Conservation (phyloP, 2,797 vertebrate species). For the Lophura swinhoii region DNA sequence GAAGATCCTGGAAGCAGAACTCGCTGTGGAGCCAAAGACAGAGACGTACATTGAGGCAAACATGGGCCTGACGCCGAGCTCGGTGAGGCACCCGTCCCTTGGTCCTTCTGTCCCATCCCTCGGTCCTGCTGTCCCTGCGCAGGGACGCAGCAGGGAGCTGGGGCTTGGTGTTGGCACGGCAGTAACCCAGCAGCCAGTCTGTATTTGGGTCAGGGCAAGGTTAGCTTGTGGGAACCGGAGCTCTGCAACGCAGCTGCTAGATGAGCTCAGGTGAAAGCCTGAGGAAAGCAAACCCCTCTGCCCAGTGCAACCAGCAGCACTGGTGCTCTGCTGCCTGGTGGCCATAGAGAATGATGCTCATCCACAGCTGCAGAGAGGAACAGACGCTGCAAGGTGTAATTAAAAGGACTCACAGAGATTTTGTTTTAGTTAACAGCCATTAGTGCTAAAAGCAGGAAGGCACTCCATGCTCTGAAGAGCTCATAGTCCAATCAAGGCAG, state of each 20-base stretch:
- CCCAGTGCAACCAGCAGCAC: background rate
- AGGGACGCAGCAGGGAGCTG: background rate
- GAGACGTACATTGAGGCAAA: slow-evolving; percentile 96
- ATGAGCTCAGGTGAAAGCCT: background rate
- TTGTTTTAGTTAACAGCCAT: background rate
- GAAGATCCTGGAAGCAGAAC: slow-evolving; percentile 97
- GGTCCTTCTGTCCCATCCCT: accelerated
- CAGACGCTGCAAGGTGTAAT: background rate
- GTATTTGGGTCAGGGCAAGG: background rate
- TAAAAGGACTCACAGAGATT: background rate
- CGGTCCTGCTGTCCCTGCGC: accelerated
- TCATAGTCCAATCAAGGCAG: background rate
- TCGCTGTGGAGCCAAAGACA: slow-evolving; percentile 97
- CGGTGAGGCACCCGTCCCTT: slow-evolving; percentile 82
- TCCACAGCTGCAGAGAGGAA: background rate
- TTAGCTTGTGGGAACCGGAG: background rate
- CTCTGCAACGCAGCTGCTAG: background rate
- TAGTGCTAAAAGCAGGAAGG: background rate
- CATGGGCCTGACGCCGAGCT: slow-evolving; percentile 90
- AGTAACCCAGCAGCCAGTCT: accelerated
- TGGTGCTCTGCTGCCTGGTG: background rate
- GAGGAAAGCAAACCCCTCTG: background rate
- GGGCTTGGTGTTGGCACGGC: background rate
- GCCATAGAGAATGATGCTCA: background rate
- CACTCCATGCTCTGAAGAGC: background rate